Conservation (phyloP, 2,888 invertebrate genomes). For the Steinernema carpocapsae region DNA sequence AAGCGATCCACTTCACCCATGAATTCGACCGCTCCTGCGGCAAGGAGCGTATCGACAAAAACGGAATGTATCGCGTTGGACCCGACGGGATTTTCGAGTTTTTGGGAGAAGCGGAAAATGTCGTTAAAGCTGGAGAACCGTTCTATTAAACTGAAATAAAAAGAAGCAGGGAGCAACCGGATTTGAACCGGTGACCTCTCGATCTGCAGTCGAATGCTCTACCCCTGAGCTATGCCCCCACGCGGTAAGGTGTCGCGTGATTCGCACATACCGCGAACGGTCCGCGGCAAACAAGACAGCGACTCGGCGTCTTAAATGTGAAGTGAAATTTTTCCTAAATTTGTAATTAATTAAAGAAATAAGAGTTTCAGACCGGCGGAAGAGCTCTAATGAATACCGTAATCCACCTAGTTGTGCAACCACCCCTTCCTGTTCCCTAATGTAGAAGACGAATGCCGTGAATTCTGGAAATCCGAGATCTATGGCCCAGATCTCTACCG, state of each 20-base stretch:
- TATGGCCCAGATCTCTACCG: constrained; percentile 87
- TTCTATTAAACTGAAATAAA: background rate
- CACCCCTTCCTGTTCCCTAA: constrained; percentile 99
- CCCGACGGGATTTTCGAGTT: background rate
- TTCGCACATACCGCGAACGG: too few relatives aligned
- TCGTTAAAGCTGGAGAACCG: background rate
- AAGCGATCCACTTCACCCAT: background rate
- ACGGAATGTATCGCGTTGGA: constrained; percentile 3
- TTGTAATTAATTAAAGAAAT: constrained; percentile 13
- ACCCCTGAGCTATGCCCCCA: constrained; percentile 55
- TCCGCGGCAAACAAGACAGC: too few relatives aligned
- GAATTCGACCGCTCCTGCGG: background rate
- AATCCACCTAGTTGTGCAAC: constrained; percentile 97
- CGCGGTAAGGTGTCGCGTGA: too few relatives aligned
- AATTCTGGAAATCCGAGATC: constrained; percentile 57
- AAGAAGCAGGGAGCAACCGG: constrained; percentile 32
- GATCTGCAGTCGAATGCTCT: constrained; percentile 59
- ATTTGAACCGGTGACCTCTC: constrained; percentile 47
- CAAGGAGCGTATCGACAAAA: background rate
- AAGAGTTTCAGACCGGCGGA: constrained; percentile 41
- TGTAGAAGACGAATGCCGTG: constrained; percentile 78
- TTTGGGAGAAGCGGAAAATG: background rate
- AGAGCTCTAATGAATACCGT: constrained; percentile 93
- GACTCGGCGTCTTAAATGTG: too few relatives aligned
- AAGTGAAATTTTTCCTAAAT: too few relatives aligned